Percentiles rank a stretch among this genome's conserved stretches.
Evolutionary conservation across 2,888 invertebrate species (phyloP).

Genomic region (Anthophora plumipes): DNA sequence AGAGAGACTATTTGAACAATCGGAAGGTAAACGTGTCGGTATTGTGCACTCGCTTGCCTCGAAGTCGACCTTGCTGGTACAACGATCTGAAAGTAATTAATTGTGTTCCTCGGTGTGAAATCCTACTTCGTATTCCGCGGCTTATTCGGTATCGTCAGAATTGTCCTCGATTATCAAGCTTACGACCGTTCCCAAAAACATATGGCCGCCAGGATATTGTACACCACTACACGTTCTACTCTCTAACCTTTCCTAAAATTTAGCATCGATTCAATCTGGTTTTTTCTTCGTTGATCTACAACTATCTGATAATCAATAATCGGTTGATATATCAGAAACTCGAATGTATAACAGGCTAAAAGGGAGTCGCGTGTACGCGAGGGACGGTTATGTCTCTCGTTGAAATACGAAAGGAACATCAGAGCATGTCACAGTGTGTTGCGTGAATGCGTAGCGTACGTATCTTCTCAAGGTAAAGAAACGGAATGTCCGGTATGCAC

Average conservation of each 20-base stretch:
- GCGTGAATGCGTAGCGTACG: slow-evolving; percentile 65
- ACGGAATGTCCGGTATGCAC: slow-evolving; percentile 78
- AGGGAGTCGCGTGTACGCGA: neutral
- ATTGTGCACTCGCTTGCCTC: slow-evolving; percentile 47
- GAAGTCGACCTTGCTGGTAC: slow-evolving; percentile 57
- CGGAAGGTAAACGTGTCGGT: slow-evolving; percentile 49
- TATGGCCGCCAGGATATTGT: neutral
- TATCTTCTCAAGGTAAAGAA: slow-evolving; percentile 77
- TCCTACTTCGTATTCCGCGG: slow-evolving; percentile 34
- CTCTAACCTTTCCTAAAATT: neutral
- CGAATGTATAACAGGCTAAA: neutral
- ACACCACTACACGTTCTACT: neutral
- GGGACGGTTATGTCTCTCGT: neutral
- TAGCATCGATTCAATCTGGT: neutral
- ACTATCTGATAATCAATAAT: neutral
- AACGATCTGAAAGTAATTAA: slow-evolving; percentile 59
- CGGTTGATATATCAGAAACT: neutral
- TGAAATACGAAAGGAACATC: slow-evolving; percentile 26
- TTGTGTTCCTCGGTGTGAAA: slow-evolving; percentile 33
- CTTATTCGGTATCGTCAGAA: slow-evolving; percentile 15
- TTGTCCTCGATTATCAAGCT: slow-evolving; percentile 30
- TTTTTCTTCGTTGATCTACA: neutral
- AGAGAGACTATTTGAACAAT: slow-evolving; percentile 42
- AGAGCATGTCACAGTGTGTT: slow-evolving; percentile 45
- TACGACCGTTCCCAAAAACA: slow-evolving; percentile 22